Evolutionary conservation across 2,888 invertebrate species (phyloP).

Genomic region (Leptopilina myrica): DNA sequence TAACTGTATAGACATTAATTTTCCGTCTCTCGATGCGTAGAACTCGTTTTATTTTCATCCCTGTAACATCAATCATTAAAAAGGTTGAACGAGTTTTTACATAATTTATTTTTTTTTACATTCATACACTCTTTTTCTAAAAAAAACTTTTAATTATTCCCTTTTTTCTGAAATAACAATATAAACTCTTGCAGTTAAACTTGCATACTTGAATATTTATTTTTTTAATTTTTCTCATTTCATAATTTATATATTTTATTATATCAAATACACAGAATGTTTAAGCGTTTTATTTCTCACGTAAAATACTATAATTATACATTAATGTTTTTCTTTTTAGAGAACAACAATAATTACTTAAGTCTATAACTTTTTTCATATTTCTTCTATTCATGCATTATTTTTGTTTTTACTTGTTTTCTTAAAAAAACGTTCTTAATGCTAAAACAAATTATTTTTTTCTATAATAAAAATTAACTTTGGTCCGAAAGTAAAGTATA

Average conservation of each 20-base stretch:
- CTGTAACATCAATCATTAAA: slow-evolving; percentile 16
- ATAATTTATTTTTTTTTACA: slow-evolving; percentile 5
- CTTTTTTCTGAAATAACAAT: background rate
- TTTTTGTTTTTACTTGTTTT: background rate
- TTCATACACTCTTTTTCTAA: too few relatives aligned
- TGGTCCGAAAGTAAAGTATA: slow-evolving; percentile 41
- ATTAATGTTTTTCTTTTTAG: slow-evolving; percentile 20
- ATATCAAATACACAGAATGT: slow-evolving; percentile 29
- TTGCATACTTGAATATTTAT: background rate
- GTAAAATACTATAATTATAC: slow-evolving; percentile 30
- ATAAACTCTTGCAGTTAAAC: background rate
- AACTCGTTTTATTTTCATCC: slow-evolving; percentile 8
- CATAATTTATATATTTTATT: background rate
- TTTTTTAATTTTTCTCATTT: background rate
- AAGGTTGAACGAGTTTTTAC: slow-evolving; percentile 13
- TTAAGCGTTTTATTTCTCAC: slow-evolving; percentile 30
- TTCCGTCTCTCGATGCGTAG: slow-evolving; percentile 18
- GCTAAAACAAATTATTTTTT: slow-evolving; percentile 18
- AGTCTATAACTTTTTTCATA: background rate
- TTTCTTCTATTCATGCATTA: slow-evolving; percentile 27
- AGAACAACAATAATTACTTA: slow-evolving; percentile 12
- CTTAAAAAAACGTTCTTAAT: slow-evolving; percentile 10
- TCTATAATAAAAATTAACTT: slow-evolving; percentile 39
- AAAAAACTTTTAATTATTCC: background rate
- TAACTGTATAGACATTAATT: slow-evolving; percentile 46